Conservation (phyloP, 2,113 vertebrate species). For the Toxotes chatareus region DNA sequence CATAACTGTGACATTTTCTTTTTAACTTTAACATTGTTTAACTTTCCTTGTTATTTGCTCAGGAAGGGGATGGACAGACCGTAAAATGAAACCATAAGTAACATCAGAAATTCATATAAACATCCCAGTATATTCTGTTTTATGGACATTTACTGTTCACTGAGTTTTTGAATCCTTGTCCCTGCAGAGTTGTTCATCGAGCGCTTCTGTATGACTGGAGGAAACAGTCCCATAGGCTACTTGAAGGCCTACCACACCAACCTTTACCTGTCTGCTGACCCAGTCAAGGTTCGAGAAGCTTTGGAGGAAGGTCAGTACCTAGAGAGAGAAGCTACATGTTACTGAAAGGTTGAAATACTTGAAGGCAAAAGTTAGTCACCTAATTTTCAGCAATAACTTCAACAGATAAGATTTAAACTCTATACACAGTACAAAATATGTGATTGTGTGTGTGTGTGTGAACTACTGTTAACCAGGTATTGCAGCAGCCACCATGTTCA, state of each 20-base stretch:
- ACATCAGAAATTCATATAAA: neutral
- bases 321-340: neutral
- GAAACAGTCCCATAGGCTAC: constrained; percentile 95
- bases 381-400: neutral
- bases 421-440: neutral
- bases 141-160: neutral
- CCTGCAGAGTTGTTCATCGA: constrained; percentile 92
- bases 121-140: neutral
- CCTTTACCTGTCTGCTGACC: constrained; percentile 95
- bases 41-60: neutral
- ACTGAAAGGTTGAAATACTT: neutral
- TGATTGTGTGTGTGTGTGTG: neutral
- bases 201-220: constrained; percentile 97
- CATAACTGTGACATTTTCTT: neutral
- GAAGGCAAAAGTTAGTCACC: neutral
- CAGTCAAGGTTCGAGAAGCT: constrained; percentile 92
- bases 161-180: neutral
- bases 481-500: constrained; percentile 96
- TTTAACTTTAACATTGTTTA: neutral
- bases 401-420: neutral
- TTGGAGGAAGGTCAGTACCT: constrained; percentile 91
- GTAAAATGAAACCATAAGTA: neutral
- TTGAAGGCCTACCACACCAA: constrained; percentile 97
- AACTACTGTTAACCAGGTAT: constrained; percentile 84
- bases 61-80: neutral